Base-by-base conservation (phyloP, 2,888 invertebrate genomes). In the Shargacucullia verbasci region DNA sequence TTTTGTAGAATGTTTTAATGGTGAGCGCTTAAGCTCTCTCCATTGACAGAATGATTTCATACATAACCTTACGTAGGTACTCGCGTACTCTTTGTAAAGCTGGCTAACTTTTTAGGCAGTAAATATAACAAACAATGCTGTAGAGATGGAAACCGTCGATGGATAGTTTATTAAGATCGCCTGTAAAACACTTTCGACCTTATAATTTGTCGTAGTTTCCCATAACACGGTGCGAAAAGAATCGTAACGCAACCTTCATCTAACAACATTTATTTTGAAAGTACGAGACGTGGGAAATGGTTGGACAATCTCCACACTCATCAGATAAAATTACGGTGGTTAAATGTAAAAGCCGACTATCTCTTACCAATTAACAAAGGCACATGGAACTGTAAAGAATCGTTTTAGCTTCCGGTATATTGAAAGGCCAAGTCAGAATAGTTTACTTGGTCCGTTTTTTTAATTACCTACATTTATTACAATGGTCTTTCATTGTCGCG, bases 211-310 rank as follows among this genome's bases (percentile, higher is more conserved):
- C 20, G 2, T 4, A 20, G 2, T 4, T 20, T 20, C 20, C 4
- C 4, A 2, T 20, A 20, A 20, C 20, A 20, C 20, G 20, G 2
- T 20, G 20, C 20, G 20, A 33, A 45, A 58, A 47, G 35, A 65
- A 55, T 34, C 48, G 48, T 69, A 58, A 59, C 29, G 34, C 40
- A 55, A 38, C 47, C 29, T 49, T 40, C 49, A 12, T 25, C 25
- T 31, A 15, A 46, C 35, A 44, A 45, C 49, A 57, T 60, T 66
- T 47, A 48, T 60, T 72, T 74, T 66, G 70, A 76, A 76, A 76
- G 70, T 66, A 49, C 34, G 38, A 47, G 57, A 55, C 66, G 73
- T 72, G 70, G 57, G 73, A 74, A 75, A 45, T 53, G 7, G 10
- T 13, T 38, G 41, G 15, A 62, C 63, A 72, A 72, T 72, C 47